phyloP scores from a whole-genome alignment of 2,888 invertebrate species.

The Archips xylosteana region DNA sequence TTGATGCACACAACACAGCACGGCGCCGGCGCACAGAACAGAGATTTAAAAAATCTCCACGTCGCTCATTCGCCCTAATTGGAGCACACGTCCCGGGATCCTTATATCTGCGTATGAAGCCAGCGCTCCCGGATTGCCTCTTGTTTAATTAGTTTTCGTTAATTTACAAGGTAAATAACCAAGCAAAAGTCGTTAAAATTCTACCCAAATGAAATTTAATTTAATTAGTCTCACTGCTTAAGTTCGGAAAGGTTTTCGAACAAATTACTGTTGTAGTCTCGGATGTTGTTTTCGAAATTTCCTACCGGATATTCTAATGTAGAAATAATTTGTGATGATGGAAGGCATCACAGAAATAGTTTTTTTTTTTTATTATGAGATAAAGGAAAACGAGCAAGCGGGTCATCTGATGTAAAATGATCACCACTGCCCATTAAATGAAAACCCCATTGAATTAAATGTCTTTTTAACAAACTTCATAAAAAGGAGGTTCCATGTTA shows the following conservation, averaged over 20 bases:
- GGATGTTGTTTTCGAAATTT: constrained; percentile 12
- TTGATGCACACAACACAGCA: too few relatives aligned
- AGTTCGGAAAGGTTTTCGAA: constrained; percentile 24
- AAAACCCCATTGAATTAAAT: neutral
- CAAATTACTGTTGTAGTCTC: constrained; percentile 6
- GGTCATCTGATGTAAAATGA: too few relatives aligned
- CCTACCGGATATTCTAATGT: neutral
- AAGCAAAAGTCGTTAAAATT: constrained; percentile 48
- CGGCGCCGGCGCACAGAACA: constrained; percentile 41
- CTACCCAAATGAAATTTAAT: constrained; percentile 29
- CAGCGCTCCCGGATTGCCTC: constrained; percentile 42
- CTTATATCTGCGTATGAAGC: constrained; percentile 55
- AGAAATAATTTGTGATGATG: neutral
- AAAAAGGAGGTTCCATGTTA: too few relatives aligned
- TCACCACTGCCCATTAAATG: too few relatives aligned
- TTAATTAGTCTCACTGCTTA: constrained; percentile 31
- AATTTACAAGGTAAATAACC: constrained; percentile 56
- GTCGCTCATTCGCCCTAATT: constrained; percentile 60
- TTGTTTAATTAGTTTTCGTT: constrained; percentile 60
- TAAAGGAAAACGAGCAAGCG: too few relatives aligned
- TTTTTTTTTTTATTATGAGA: too few relatives aligned
- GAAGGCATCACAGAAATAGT: neutral
- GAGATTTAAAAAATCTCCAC: constrained; percentile 50
- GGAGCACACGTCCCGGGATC: constrained; percentile 59
- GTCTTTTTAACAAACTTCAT: neutral